A percentile compares a stretch with the other conserved stretches of the same genome.
These are phyloP conservation scores for Rotaria macrura DNA, from an alignment of 2,888 invertebrate genomes.

Conservation along the genomic window DNA sequence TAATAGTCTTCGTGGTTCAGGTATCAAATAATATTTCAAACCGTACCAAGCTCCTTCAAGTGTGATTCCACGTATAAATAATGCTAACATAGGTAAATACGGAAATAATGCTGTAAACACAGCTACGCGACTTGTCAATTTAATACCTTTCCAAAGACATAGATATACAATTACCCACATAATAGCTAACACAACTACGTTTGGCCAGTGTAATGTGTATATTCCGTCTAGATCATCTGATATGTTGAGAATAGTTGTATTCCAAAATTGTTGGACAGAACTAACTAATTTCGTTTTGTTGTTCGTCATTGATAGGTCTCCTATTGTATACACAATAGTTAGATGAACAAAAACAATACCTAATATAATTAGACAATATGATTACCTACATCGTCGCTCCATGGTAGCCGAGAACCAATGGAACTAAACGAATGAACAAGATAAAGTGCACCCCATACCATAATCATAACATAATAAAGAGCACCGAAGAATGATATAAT, in stretches of 20 bases:
- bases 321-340: no score
- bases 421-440: not conserved
- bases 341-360: no score
- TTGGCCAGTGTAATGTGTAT: not conserved
- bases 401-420: not conserved
- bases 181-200: not conserved
- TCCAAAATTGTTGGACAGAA: not conserved
- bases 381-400: not conserved
- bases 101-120: slow-evolving; percentile 6
- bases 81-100: not conserved
- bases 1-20: not conserved
- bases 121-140: slow-evolving; percentile 1
- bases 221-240: not conserved
- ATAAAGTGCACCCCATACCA: not conserved
- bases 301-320: not conserved
- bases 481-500: not conserved
- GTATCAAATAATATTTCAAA: not conserved
- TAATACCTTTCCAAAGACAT: slow-evolving; percentile 6
- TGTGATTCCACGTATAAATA: not conserved
- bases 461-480: not conserved
- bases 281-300: not conserved
- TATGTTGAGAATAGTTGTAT: not conserved
- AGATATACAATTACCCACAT: not conserved
- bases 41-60: not conserved
- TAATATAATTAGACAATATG: not conserved